Evolutionary conservation across 2,888 invertebrate species (phyloP), one percentile per base, ranked within the genome.

Genomic region (Stenodera caucasica): DNA sequence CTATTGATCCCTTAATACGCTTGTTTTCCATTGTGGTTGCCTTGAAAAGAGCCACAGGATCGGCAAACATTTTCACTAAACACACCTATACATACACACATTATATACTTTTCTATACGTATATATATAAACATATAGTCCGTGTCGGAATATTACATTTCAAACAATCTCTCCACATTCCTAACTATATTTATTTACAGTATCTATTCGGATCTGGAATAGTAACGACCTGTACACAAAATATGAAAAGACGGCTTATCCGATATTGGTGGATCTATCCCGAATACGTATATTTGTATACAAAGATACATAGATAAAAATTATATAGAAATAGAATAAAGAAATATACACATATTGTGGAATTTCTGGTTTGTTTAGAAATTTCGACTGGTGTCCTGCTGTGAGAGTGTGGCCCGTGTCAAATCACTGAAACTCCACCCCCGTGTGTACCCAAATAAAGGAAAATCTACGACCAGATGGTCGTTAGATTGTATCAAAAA

Each of bases 191-290:
- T 72, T 77, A 77, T 78, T 78, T 77, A 78, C 77, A 77, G 76
- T 77, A 78, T 78, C 78, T 77, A 66, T 76, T 71, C 74, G 75
- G 74, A 76, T 75, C 72, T 77, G 67, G 64, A 69, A 60, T 64
- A 61, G 72, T 70, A 71, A 73, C 73, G 74, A 40, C 15, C 37
- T 40, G 18, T 40, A 15, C 2, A 15, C 9, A 18, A 40, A 73
- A 71, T 74, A 74, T 75, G 71, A 75, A 74, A 74, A 76, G 73
- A 71, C 70, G 71, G 73, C 72, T 76, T 72, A 72, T 68, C 70
- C 63, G 64, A 35, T 69, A 64, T 64, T 69, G 55, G 63, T 64
- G 62, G 62, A 68, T 60, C 63, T 64, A n/a, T 66, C 30, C 64
- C 66, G 59, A 61, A 57, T 65, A 69, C 61, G 67, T 53, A 60